Percentiles rank a stretch among this genome's conserved stretches.
These are phyloP conservation scores for Papilio elwesi DNA, from an alignment of 2,888 invertebrate genomes.

Conservation along the genomic window DNA sequence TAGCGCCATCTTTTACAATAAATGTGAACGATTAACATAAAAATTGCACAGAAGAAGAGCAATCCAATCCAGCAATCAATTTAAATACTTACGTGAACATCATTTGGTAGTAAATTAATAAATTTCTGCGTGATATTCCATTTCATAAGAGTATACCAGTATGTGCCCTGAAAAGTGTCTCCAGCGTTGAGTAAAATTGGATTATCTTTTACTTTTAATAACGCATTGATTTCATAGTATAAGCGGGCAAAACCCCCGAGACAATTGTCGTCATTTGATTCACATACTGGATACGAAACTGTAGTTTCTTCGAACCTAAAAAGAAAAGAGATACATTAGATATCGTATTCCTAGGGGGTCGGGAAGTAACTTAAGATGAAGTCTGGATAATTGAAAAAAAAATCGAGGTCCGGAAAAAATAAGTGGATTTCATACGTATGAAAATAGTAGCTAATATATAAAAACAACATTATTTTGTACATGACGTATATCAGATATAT, in stretches of 20 bases:
- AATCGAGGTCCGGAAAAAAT: too few species aligned
- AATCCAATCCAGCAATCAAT: not conserved
- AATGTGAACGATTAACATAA: not conserved
- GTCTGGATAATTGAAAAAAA: too few species aligned
- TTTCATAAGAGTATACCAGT: conserved; percentile 90
- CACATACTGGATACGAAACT: conserved; percentile 80
- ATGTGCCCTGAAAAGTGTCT: conserved; percentile 92
- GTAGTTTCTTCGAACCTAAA: conserved; percentile 86
- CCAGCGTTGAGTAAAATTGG: conserved; percentile 91
- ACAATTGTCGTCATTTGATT: conserved; percentile 77
- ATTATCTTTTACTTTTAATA: conserved; percentile 76
- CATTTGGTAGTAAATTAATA: conserved; percentile 89
- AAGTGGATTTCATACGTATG: too few species aligned
- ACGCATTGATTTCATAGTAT: conserved; percentile 80
- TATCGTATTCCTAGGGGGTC: not conserved
- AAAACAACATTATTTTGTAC: too few species aligned
- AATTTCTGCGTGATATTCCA: conserved; percentile 90
- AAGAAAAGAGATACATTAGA: not conserved
- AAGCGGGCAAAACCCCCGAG: conserved; percentile 89
- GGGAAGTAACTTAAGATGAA: too few species aligned
- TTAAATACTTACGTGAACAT: conserved; percentile 86
- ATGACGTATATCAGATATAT: too few species aligned
- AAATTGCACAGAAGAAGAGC: not conserved
- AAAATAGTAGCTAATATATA: too few species aligned
- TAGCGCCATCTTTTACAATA: not conserved